Conservation (phyloP, 1,140 invertebrate genomes). For the Linepithema humile region DNA sequence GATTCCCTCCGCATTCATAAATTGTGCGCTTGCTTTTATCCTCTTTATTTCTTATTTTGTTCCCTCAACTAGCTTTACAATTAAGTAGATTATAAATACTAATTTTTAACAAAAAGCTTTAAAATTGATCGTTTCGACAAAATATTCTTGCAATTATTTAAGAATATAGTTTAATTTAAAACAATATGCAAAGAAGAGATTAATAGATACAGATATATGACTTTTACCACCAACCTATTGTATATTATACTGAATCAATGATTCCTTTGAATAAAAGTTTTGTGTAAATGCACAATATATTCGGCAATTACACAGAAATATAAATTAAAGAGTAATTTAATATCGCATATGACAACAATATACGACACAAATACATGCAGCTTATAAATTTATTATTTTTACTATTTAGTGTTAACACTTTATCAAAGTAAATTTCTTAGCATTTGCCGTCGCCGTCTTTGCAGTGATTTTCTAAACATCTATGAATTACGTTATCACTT, state of each 20-base stretch:
- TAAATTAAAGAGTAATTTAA: neutral
- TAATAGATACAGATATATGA: neutral
- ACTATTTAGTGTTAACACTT: too few species aligned
- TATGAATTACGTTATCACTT: neutral
- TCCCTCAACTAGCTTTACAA: neutral
- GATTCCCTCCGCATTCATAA: neutral
- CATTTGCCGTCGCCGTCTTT: neutral
- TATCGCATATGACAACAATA: neutral
- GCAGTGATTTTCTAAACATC: constrained; percentile 1
- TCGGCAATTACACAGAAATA: neutral
- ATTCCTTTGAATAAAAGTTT: too few species aligned
- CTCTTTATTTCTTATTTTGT: neutral
- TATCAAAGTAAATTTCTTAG: neutral
- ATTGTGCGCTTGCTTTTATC: neutral
- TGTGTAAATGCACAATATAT: too few species aligned
- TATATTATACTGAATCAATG: neutral
- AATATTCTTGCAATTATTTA: neutral
- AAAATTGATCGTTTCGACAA: neutral
- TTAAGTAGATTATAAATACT: too few species aligned
- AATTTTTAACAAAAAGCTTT: too few species aligned
- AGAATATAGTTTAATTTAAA: neutral
- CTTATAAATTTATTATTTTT: too few species aligned
- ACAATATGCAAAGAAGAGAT: neutral
- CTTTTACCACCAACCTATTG: neutral
- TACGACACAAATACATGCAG: neutral